Base-by-base conservation (phyloP, 2,888 invertebrate species). In the Diarsia dahlii region DNA sequence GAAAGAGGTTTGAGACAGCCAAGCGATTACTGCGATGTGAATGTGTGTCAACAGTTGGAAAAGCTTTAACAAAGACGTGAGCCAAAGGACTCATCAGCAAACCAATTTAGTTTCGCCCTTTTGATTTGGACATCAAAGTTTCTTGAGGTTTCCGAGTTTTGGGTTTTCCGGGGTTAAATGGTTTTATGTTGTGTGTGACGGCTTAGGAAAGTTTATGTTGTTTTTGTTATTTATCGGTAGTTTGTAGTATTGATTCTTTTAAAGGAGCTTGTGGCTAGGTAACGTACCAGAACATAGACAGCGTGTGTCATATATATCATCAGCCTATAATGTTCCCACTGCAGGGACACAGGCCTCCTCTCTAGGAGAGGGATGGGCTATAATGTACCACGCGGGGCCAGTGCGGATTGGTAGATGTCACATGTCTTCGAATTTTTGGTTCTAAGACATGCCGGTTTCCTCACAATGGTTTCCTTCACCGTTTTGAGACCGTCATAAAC, bases 1-100 rank as follows among this genome's bases (percentile, higher is more conserved):
- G 54, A 76, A 81, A 81, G 84, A 77, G 78, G 77, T 71, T 82
- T 74, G 81, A 81, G 85, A 87, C 88, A 84, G 80, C 80, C 76
- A 87, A 79, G 73, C 89, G 87, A 91, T 91, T 90, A 90, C 79
- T 67, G 71, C 80, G 84, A 89, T 91, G 86, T 84, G 87, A 89
- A 90, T 90, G 88, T 89, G 84, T 89, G 90, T 90, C 89, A 90
- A 90, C 88, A 89, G 85, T 85, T 81, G 81, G 84, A 85, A 87
- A 85, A 87, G 84, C 84, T 82, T 80, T 81, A 82, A 87, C 86
- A 88, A 90, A 85, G 89, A 84, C 78, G 77, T 80, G 76, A 81
- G 74, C 64, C 72, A 79, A 78, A 84, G 84, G 80, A 82, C 88
- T 89, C 89, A 86, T 83, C 84, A 85, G 78, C 84, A 81, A 84